phyloP scores from a whole-genome alignment of 2,113 vertebrate species.

The Pampusana beccarii region DNA sequence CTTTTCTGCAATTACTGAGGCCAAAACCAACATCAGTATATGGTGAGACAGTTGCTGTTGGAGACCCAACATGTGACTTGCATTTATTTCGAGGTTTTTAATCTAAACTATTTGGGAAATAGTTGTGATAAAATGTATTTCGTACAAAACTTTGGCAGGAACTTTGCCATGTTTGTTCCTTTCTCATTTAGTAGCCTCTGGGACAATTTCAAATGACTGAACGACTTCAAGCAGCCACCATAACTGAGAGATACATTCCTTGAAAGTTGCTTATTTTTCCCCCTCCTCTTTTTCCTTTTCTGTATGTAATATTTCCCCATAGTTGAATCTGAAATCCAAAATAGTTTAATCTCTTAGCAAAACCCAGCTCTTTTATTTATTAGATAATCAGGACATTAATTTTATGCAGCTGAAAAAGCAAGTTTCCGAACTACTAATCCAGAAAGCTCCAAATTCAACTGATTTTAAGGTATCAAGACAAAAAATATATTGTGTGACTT shows the following conservation, averaged over 20 bases:
- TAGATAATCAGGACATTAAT: not conserved
- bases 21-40: not conserved
- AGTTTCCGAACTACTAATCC: not conserved
- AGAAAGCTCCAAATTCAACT: not conserved
- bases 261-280: not conserved
- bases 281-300: not conserved
- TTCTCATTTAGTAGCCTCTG: not conserved
- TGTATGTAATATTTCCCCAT: not conserved
- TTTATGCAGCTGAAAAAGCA: not conserved
- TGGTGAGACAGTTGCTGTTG: not conserved
- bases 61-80: not conserved
- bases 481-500: not conserved
- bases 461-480: not conserved
- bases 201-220: not conserved
- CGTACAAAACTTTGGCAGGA: not conserved
- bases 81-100: not conserved
- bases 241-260: not conserved
- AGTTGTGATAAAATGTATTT: not conserved
- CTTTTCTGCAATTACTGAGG: not conserved
- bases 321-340: not conserved
- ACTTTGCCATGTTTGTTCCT: not conserved
- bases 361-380: not conserved
- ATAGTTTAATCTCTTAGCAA: not conserved
- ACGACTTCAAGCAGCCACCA: not conserved
- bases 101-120: not conserved